Evolutionary conservation across 2,113 vertebrate genomes (phyloP).

Genomic region (Symphodus melops): DNA sequence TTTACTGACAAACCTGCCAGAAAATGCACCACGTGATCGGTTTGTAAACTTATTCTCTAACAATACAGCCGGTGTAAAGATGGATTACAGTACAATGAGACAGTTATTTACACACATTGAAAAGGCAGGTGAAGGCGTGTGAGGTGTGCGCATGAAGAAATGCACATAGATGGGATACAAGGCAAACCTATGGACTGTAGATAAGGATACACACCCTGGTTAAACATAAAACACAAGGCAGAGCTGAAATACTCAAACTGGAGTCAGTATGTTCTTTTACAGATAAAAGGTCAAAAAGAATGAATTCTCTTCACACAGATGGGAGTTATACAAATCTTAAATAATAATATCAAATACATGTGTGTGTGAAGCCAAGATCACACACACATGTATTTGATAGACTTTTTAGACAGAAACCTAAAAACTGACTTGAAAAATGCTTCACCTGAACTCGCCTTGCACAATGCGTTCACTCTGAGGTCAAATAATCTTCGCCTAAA

Average conservation of each 20-base stretch:
- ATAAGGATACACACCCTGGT: constrained; percentile 58
- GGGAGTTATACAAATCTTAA: neutral
- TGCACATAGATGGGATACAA: constrained; percentile 6
- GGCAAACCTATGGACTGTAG: constrained; percentile 42
- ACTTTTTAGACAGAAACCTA: constrained; percentile 10
- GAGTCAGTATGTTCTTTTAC: neutral
- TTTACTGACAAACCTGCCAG: constrained; percentile 17
- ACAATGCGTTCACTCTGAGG: constrained; percentile 42
- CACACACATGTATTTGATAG: no score
- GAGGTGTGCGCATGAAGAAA: constrained; percentile 6
- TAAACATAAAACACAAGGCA: constrained; percentile 49
- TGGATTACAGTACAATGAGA: neutral
- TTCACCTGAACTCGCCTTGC: constrained; percentile 48
- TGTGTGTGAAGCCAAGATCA: neutral
- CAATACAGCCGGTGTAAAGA: neutral
- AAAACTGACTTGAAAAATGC: constrained; percentile 9
- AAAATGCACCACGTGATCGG: neutral
- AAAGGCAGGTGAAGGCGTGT: neutral
- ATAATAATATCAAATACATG: neutral
- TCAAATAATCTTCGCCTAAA: constrained; percentile 31
- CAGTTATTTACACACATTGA: neutral
- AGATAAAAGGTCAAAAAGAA: neutral
- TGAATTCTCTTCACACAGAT: neutral
- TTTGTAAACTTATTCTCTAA: neutral
- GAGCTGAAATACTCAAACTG: neutral